Evolutionary conservation across 1,140 invertebrate genomes (phyloP), one percentile per base, ranked within the genome.

Genomic region (Eumaeus atala): DNA sequence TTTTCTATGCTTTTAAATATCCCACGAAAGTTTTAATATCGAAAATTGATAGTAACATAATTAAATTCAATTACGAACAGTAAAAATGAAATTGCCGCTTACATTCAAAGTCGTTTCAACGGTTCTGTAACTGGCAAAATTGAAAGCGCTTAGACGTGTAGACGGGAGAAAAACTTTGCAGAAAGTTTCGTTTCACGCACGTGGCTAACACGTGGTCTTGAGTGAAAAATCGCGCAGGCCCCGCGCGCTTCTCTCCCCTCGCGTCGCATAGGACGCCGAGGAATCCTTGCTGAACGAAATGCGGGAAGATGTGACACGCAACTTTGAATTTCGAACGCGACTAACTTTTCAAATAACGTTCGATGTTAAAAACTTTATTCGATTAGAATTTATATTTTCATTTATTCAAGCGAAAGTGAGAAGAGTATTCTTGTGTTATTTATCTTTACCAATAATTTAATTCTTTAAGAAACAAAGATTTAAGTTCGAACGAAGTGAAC

Each of bases 191-290:
- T 70, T 66, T 47, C 61, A 71, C 66, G 67, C 79, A 79, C 80
- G 76, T 84, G 80, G 58, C 48, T 56, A 64, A 70, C 80, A 81
- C 80, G 80, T 84, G 80, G 77, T 82, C 76, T 82, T 78, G 74
- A 69, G 67, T 67, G 72, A 84, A 84, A 83, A 81, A 77, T 78
- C 72, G 74, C 76, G 76, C 78, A 72, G 70, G 63, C 68, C 58
- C 72, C 71, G 67, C 69, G 61, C 59, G 63, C 66, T 66, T 67
- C 62, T 49, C 52, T 44, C 54, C 56, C 56, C 63, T 54, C 54
- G 56, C 47, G 38, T 9, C 54, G 48, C 48, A 35, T n/a, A 51
- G 42, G 44, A 56, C 62, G 59, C 63, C 55, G 55, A 66, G 58
- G 21, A 28, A 28, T 75, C 69, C 64, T 70, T 71, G 66, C 68